Evolutionary conservation across 2,797 vertebrate species (phyloP), one percentile per base, ranked within the genome.

Genomic region (Chanos chanos): DNA sequence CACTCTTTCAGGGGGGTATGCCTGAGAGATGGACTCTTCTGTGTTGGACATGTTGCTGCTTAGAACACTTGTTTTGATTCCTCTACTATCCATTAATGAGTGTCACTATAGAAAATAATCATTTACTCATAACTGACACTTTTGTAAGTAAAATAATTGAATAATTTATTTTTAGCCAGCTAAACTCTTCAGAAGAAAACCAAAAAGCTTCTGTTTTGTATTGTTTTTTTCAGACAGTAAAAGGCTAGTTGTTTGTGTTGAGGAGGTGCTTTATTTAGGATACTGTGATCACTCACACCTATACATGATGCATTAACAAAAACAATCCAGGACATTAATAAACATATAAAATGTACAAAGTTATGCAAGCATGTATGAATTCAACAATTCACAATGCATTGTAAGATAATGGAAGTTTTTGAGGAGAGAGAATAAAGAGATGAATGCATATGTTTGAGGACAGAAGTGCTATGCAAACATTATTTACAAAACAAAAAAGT

Each of bases 211-310:
- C n/a, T n/a, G n/a, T n/a, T n/a, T n/a, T n/a, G n/a, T n/a, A n/a
- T n/a, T n/a, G n/a, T n/a, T n/a, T n/a, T n/a, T n/a, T n/a, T n/a
- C n/a, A n/a, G n/a, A n/a, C n/a, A n/a, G n/a, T 16, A 19, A 50
- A 22, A 19, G 60, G 9, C 27, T 49, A 16, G 7, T 56, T 63
- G 58, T 70, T 74, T 69, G 90, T 87, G 86, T 81, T 80, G 87
- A 90, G 89, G 87, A 93, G 97, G 94, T 98, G 94, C 94, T 98
- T 99, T 99, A 99, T 98, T 99, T 87, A 83, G 94, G 93, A 91
- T 93, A 94, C 91, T 79, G 90, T 93, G 92, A 94, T 93, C 93
- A 92, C 91, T 93, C 92, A 94, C 94, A 94, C 94, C 94, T 98
- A 94, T 98, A 97, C 96, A 97, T 95, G n/a, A 94, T 93, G 91